Evolutionary conservation across 2,888 invertebrate genomes (phyloP).

Genomic region (Diogma glabrata): DNA sequence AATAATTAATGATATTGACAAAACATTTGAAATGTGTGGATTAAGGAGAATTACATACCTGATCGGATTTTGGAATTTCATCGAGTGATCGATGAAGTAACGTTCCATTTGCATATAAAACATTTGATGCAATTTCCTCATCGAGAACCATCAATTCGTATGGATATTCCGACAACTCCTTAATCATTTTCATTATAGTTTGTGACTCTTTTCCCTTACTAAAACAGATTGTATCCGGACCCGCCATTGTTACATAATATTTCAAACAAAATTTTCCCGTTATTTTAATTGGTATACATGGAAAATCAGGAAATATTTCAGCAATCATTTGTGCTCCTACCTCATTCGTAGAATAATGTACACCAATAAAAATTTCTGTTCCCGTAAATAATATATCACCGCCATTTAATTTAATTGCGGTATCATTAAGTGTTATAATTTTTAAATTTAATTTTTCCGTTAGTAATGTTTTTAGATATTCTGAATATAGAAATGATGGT

Average conservation of each 20-base stretch:
- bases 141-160: neutral
- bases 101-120: neutral
- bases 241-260: constrained; percentile 1
- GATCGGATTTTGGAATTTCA: neutral
- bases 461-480: neutral
- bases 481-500: neutral
- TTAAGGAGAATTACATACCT: neutral
- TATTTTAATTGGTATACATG: neutral
- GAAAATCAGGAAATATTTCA: neutral
- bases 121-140: neutral
- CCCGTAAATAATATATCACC: neutral
- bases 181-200: neutral
- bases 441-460: neutral
- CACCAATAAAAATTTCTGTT: neutral
- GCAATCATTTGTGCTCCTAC: neutral
- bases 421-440: neutral
- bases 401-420: neutral
- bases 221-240: neutral
- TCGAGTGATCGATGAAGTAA: neutral
- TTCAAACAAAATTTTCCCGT: neutral
- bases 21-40: too few relatives aligned
- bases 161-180: neutral
- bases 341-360: neutral
- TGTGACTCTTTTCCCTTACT: neutral
- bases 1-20: neutral